These are phyloP conservation scores for Meandrusa payeni DNA, from an alignment of 2,888 invertebrate species.

Conservation along the genomic window DNA sequence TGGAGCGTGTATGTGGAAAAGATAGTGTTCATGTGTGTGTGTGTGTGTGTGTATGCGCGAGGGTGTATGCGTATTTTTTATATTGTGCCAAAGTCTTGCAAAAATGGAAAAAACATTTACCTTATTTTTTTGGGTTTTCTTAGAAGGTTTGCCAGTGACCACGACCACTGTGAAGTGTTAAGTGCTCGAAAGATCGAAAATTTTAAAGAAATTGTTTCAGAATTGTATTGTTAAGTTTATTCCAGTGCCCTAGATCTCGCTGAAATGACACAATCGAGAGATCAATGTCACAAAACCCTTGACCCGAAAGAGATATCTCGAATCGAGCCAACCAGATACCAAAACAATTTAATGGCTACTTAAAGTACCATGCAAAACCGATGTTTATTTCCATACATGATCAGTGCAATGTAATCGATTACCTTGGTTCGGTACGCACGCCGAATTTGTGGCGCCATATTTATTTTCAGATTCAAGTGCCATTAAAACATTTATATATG, in stretches of 20 bases:
- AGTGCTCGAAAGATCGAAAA: too few relatives aligned
- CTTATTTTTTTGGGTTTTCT: too few relatives aligned
- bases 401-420: conserved; percentile 26
- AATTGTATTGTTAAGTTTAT: background rate
- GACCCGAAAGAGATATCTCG: conserved; percentile 15
- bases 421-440: conserved; percentile 23
- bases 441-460: conserved; percentile 28
- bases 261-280: conserved; percentile 4
- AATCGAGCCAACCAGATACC: background rate
- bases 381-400: conserved; percentile 25
- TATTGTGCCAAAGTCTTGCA: too few relatives aligned
- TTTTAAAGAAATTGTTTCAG: background rate
- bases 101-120: background rate
- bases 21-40: too few relatives aligned
- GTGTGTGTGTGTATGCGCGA: too few relatives aligned
- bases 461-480: conserved; percentile 34
- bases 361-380: conserved; percentile 13
- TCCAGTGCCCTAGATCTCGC: background rate
- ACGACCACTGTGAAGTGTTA: too few relatives aligned
- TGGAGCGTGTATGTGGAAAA: too few relatives aligned
- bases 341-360: conserved; percentile 9
- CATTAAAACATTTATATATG: conserved; percentile 32
- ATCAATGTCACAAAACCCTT: conserved; percentile 9
- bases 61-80: too few relatives aligned
- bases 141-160: too few relatives aligned